phyloP scores from a whole-genome alignment of 2,888 invertebrate species.

The Girardia tigrina region DNA sequence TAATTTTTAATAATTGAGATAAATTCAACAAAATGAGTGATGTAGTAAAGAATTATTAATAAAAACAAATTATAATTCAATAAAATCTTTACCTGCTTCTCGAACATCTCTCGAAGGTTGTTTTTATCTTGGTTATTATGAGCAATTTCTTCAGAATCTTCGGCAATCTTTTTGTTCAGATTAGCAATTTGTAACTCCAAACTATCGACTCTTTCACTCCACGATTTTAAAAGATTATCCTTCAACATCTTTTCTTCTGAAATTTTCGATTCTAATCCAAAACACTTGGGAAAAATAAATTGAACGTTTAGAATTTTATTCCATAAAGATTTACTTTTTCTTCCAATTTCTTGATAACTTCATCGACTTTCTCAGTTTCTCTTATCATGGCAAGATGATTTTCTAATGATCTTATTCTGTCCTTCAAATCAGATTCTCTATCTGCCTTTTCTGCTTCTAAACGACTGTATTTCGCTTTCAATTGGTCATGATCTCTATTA shows the following conservation, averaged over 20 bases:
- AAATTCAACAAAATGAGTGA: no score
- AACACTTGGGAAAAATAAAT: neutral
- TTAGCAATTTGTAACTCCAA: conserved; percentile 52
- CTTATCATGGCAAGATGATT: conserved; percentile 45
- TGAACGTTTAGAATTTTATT: neutral
- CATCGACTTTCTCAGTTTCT: conserved; percentile 40
- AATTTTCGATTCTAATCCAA: conserved; percentile 40
- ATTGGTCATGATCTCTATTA: conserved; percentile 18
- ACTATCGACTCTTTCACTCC: conserved; percentile 40
- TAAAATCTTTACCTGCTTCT: conserved; percentile 34
- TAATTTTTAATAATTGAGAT: no score
- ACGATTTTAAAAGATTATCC: conserved; percentile 41
- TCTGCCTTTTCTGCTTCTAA: conserved; percentile 43
- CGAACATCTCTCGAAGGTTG: neutral
- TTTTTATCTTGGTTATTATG: neutral
- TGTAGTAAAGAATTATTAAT: no score
- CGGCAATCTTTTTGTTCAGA: conserved; percentile 48
- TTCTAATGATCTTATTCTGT: conserved; percentile 56
- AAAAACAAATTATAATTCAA: no score
- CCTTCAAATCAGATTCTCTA: conserved; percentile 61
- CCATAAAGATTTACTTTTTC: conserved; percentile 40
- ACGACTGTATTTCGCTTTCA: neutral
- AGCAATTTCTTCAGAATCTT: conserved; percentile 46
- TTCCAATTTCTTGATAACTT: conserved; percentile 41
- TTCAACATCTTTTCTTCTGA: conserved; percentile 40